Evolutionary conservation across 30 jellyfish, hydroid and myxozoan species (phyloP).

Genomic region (Morbakka virulenta): DNA sequence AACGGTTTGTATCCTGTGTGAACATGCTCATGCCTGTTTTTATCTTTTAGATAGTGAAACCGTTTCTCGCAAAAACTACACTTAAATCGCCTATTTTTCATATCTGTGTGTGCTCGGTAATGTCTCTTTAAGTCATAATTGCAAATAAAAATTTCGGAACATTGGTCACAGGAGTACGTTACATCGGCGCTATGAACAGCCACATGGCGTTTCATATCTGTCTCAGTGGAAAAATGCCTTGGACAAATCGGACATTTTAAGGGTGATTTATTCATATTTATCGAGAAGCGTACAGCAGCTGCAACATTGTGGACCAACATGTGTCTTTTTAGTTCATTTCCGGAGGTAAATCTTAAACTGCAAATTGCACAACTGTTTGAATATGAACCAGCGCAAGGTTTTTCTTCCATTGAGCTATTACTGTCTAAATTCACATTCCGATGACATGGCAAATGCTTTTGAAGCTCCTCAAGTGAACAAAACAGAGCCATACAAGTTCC

Average conservation of each 20-base stretch:
- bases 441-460: background rate
- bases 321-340: background rate
- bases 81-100: background rate
- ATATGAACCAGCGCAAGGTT: background rate
- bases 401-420: background rate
- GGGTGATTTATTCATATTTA: no score
- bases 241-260: background rate
- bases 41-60: background rate
- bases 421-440: background rate
- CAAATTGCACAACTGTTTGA: background rate
- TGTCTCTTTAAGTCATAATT: background rate
- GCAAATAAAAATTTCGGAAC: background rate
- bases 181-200: background rate
- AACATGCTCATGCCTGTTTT: background rate
- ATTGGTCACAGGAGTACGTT: background rate
- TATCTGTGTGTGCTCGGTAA: background rate
- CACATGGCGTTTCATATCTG: background rate
- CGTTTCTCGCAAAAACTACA: background rate
- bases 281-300: background rate
- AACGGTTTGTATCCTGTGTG: background rate
- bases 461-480: background rate
- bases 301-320: background rate
- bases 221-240: background rate
- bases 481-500: background rate
- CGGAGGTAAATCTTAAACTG: background rate